phyloP scores from a whole-genome alignment of 2,888 invertebrate genomes.

The Abrostola tripartita region DNA sequence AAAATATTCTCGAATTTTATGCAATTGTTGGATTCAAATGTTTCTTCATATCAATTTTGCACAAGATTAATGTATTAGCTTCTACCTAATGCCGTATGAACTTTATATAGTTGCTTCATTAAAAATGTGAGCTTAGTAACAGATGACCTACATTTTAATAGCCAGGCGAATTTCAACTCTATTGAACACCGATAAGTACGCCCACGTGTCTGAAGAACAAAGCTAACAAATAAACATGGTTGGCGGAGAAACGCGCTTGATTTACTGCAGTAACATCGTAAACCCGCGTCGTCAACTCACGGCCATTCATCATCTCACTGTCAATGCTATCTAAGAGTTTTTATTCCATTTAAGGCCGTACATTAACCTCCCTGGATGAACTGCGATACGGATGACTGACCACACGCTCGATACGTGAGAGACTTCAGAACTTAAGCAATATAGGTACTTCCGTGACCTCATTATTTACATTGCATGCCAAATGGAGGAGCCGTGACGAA shows the following conservation, averaged over 20 bases:
- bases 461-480: conserved; percentile 46
- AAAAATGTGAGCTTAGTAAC: neutral
- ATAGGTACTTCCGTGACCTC: conserved; percentile 29
- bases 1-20: neutral
- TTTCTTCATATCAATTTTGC: too few species aligned
- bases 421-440: conserved; percentile 48
- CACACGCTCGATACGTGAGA: conserved; percentile 55
- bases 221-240: conserved; percentile 42
- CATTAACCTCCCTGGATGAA: conserved; percentile 78
- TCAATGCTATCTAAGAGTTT: conserved; percentile 81
- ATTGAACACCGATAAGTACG: conserved; percentile 11
- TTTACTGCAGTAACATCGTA: conserved; percentile 63
- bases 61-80: too few species aligned
- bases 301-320: conserved; percentile 77
- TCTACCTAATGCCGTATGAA: neutral
- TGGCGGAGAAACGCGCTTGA: conserved; percentile 50
- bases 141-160: conserved; percentile 14
- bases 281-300: conserved; percentile 70
- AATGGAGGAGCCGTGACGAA: conserved; percentile 46
- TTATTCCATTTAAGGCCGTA: conserved; percentile 69
- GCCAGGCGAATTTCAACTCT: conserved; percentile 14
- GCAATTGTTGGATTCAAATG: too few species aligned
- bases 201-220: conserved; percentile 15
- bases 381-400: conserved; percentile 61
- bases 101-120: neutral